Percentiles rank a stretch among this genome's conserved stretches.
phyloP scores from a whole-genome alignment of 2,888 invertebrate genomes.

The Sympetrum striolatum region DNA sequence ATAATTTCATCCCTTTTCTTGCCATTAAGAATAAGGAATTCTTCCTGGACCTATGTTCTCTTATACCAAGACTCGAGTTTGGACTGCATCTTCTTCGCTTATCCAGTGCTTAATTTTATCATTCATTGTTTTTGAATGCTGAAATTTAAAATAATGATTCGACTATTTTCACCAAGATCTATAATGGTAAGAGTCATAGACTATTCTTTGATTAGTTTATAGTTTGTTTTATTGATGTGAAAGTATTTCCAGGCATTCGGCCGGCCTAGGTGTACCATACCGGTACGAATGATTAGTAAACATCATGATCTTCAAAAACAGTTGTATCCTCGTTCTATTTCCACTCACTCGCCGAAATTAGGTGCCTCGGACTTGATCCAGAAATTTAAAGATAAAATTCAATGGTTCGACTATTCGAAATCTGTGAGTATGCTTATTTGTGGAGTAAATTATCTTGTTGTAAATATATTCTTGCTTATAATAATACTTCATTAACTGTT shows the following conservation, averaged over 20 bases:
- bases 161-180: no score
- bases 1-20: no score
- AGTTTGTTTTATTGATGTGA: not conserved
- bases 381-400: constrained; percentile 67
- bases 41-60: not conserved
- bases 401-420: constrained; percentile 66
- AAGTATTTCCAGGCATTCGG: not conserved
- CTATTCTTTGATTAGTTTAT: no score
- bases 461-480: not conserved
- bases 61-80: not conserved
- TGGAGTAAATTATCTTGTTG: not conserved
- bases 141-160: no score
- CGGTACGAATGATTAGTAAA: not conserved
- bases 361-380: constrained; percentile 61
- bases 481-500: constrained; percentile 25
- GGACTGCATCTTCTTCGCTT: not conserved
- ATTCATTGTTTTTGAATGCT: no score
- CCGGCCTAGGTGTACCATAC: not conserved
- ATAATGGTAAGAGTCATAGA: no score
- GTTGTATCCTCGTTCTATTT: not conserved
- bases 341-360: constrained; percentile 6
- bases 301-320: not conserved
- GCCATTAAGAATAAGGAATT: no score
- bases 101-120: no score
- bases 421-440: constrained; percentile 58